Evolutionary conservation across 2,797 vertebrate genomes (phyloP).

Genomic region (Gadopsis marmoratus): DNA sequence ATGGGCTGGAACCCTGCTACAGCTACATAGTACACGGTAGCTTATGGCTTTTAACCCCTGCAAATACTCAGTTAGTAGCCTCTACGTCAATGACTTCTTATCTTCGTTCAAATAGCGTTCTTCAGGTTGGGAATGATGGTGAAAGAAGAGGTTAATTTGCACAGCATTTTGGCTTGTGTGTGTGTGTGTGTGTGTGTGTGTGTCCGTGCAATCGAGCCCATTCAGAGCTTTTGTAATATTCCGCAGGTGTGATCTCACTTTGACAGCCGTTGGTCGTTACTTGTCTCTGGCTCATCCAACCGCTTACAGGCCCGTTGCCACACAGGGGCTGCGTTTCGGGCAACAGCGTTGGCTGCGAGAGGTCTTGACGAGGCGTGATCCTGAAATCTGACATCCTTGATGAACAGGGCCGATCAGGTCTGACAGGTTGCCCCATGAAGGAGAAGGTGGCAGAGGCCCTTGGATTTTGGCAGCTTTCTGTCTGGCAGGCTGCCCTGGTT

Average conservation of each 20-base stretch:
- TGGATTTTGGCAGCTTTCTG: slow-evolving; percentile 50
- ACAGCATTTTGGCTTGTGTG: not conserved
- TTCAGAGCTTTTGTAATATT: slow-evolving; percentile 13
- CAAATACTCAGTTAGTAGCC: not conserved
- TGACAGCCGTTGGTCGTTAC: not conserved
- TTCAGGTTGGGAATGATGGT: no score
- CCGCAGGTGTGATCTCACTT: slow-evolving; percentile 30
- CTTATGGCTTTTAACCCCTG: not conserved
- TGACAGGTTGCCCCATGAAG: slow-evolving; percentile 55
- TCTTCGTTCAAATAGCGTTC: not conserved
- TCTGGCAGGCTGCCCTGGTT: slow-evolving; percentile 50
- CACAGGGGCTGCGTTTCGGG: not conserved
- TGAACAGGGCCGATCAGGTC: slow-evolving; percentile 63
- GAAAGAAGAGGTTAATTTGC: not conserved
- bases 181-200: not conserved
- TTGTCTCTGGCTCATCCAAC: not conserved
- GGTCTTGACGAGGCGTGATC: slow-evolving; percentile 46
- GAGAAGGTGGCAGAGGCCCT: not conserved
- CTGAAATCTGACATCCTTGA: slow-evolving; percentile 45
- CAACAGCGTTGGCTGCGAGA: not conserved
- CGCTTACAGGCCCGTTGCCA: not conserved
- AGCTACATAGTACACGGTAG: not conserved
- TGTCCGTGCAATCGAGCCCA: slow-evolving; percentile 8
- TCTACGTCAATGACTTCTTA: not conserved
- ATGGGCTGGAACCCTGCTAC: slow-evolving; percentile 17